Evolutionary conservation across 2,797 vertebrate genomes (phyloP).

Genomic region (Eutrigla gurnardus): DNA sequence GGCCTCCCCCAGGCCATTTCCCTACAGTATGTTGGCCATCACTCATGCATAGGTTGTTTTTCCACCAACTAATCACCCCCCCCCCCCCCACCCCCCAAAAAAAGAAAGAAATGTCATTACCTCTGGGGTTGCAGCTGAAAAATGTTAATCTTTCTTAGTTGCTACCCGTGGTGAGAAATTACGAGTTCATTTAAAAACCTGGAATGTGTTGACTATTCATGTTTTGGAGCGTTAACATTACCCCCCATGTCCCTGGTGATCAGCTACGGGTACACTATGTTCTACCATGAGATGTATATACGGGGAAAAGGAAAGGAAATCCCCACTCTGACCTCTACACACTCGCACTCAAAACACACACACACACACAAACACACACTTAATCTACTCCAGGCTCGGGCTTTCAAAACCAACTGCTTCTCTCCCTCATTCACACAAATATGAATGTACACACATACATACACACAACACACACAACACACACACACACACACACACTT

Average conservation of each 20-base stretch:
- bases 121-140: background rate
- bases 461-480: slow-evolving; percentile 1
- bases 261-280: slow-evolving; percentile 63
- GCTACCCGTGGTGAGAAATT: background rate
- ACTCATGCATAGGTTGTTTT: slow-evolving; percentile 19
- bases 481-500: slow-evolving; percentile 43
- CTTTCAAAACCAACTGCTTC: slow-evolving; percentile 39
- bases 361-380: slow-evolving; percentile 2
- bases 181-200: background rate
- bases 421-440: slow-evolving; percentile 31
- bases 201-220: background rate
- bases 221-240: slow-evolving; percentile 32
- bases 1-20: slow-evolving; percentile 38
- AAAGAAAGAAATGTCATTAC: background rate
- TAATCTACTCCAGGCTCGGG: slow-evolving; percentile 34
- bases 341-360: slow-evolving; percentile 12
- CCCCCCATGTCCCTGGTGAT: slow-evolving; percentile 32
- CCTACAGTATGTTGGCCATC: slow-evolving; percentile 7
- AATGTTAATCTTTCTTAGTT: background rate
- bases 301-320: slow-evolving; percentile 58
- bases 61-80: background rate
- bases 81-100: background rate
- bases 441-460: slow-evolving; percentile 6
- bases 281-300: slow-evolving; percentile 56
- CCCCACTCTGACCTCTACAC: slow-evolving; percentile 31